phyloP scores from a whole-genome alignment of 2,113 vertebrate species.

The Canis aureus region DNA sequence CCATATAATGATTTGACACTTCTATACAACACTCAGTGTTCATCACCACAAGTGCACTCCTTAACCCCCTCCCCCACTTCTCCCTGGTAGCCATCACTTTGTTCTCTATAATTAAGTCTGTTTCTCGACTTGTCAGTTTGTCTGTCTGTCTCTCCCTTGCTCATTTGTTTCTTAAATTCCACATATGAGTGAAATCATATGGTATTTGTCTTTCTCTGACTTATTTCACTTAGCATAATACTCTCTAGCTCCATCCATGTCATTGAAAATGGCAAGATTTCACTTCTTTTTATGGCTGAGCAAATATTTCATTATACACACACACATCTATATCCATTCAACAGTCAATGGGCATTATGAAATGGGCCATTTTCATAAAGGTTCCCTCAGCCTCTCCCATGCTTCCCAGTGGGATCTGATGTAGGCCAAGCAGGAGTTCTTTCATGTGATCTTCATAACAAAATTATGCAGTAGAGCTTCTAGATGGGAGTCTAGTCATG shows the following conservation, averaged over 20 bases:
- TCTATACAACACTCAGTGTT: background rate
- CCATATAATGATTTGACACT: background rate
- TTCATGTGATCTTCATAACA: background rate
- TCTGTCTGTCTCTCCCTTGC: background rate
- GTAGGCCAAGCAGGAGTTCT: background rate
- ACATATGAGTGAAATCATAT: background rate
- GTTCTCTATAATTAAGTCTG: background rate
- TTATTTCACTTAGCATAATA: background rate
- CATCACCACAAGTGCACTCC: background rate
- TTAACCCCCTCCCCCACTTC: background rate
- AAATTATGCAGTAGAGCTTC: background rate
- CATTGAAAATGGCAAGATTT: background rate
- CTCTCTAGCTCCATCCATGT: background rate
- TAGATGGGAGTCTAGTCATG: background rate
- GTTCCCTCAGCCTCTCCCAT: rapidly evolving
- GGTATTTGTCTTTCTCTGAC: background rate
- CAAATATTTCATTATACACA: background rate
- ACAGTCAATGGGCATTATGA: background rate
- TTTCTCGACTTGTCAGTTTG: background rate
- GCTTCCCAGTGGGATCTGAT: background rate
- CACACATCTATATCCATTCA: background rate
- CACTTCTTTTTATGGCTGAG: background rate
- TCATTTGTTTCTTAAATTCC: background rate
- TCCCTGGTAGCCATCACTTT: background rate
- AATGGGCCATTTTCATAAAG: background rate